Conservation (phyloP, 2,113 vertebrate genomes). For the Choloepus hoffmanni region DNA sequence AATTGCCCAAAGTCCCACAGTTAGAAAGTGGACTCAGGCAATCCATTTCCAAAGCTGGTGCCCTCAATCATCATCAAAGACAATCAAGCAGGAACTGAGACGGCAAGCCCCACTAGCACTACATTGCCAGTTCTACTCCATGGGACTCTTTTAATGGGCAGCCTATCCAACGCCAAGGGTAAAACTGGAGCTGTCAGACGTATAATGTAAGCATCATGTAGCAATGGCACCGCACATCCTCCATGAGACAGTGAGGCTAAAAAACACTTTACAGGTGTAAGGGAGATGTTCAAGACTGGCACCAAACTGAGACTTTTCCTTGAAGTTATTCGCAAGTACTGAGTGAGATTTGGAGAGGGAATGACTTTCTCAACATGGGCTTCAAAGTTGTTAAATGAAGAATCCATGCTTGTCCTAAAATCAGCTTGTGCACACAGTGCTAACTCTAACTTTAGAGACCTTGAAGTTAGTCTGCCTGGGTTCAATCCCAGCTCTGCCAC, state of each 20-base stretch:
- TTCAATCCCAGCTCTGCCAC: not conserved
- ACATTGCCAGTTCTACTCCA: not conserved
- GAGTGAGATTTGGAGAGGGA: not conserved
- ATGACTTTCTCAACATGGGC: not conserved
- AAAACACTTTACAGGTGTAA: not conserved
- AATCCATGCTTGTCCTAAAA: not conserved
- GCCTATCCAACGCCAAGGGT: not conserved
- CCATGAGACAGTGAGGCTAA: not conserved
- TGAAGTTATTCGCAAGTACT: slow-evolving; percentile 9
- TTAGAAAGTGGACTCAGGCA: not conserved
- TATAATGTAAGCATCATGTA: not conserved
- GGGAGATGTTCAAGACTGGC: not conserved
- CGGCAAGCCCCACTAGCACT: not conserved
- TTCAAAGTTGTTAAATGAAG: not conserved
- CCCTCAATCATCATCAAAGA: not conserved
- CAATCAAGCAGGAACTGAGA: not conserved
- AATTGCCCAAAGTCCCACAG: not conserved
- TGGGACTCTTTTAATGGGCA: not conserved
- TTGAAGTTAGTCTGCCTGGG: not conserved
- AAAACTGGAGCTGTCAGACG: not conserved
- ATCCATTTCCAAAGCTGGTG: not conserved
- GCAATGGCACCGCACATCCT: not conserved
- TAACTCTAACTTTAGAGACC: not conserved
- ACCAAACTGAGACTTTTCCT: not conserved
- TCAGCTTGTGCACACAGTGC: not conserved